phyloP scores from a whole-genome alignment of 2,797 vertebrate genomes.

The Vipera ursinii region DNA sequence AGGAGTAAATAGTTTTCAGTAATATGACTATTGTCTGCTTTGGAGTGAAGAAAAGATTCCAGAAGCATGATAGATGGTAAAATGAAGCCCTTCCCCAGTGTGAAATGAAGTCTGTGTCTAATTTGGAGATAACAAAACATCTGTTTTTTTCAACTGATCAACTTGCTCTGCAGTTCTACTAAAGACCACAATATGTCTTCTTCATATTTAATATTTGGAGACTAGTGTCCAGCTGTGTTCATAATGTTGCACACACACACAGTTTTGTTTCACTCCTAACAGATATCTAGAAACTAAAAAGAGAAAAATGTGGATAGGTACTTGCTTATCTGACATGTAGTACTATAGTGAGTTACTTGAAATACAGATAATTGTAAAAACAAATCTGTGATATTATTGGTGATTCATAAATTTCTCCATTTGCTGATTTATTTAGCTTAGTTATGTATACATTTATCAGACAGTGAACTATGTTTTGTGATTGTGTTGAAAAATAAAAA shows the following conservation, averaged over 20 bases:
- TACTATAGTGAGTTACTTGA: constrained; percentile 43
- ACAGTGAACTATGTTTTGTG: not conserved
- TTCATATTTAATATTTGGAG: constrained; percentile 59
- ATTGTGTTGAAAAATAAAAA: not conserved
- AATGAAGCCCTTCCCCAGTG: constrained; percentile 56
- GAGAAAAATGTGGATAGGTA: constrained; percentile 24
- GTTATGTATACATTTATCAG: not conserved
- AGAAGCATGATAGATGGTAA: constrained; percentile 63
- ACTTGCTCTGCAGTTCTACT: constrained; percentile 53
- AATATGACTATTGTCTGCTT: constrained; percentile 39
- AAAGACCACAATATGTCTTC: constrained; percentile 50
- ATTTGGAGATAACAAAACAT: constrained; percentile 66
- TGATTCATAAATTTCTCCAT: constrained; percentile 10
- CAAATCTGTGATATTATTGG: constrained; percentile 41
- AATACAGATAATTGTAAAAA: constrained; percentile 36
- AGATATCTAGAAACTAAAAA: constrained; percentile 46
- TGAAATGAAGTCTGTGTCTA: constrained; percentile 57
- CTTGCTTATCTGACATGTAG: not conserved
- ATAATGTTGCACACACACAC: constrained; percentile 40
- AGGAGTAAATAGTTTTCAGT: constrained; percentile 44
- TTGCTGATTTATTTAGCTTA: constrained; percentile 21
- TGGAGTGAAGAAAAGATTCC: constrained; percentile 55
- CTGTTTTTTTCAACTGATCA: constrained; percentile 54
- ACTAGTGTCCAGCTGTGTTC: constrained; percentile 48
- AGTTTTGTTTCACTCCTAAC: constrained; percentile 14